These are phyloP conservation scores for Rostratula benghalensis DNA, from an alignment of 2,113 vertebrate genomes.

Conservation along the genomic window DNA sequence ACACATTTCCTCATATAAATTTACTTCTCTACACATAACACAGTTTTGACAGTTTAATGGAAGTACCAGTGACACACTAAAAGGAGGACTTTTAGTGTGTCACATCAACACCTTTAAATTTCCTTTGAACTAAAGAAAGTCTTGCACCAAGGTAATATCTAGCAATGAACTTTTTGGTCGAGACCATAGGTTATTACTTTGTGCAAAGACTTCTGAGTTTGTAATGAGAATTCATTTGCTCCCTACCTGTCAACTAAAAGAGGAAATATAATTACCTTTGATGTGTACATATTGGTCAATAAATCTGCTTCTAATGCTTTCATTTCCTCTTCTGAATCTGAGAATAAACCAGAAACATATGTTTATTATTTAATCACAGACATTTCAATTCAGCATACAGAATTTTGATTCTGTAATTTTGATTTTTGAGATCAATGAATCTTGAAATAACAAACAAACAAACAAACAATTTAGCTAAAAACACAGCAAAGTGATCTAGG, in stretches of 20 bases:
- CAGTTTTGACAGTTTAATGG: constrained; percentile 49
- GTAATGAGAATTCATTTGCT: constrained; percentile 52
- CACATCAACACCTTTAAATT: constrained; percentile 38
- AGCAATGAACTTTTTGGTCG: constrained; percentile 18
- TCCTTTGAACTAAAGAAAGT: constrained; percentile 53
- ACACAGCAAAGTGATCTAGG: background rate
- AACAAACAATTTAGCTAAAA: background rate
- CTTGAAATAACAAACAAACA: background rate
- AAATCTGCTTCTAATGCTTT: constrained; percentile 87
- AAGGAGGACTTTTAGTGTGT: constrained; percentile 6
- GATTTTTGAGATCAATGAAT: background rate
- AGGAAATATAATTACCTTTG: constrained; percentile 84
- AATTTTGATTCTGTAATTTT: background rate
- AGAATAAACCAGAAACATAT: constrained; percentile 70
- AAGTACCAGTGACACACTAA: background rate
- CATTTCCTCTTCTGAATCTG: constrained; percentile 90
- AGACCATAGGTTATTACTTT: constrained; percentile 28
- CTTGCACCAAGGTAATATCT: constrained; percentile 10
- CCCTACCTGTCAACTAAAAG: constrained; percentile 10
- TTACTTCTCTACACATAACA: background rate
- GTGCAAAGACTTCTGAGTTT: constrained; percentile 23
- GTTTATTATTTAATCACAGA: constrained; percentile 50
- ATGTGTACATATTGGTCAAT: constrained; percentile 86
- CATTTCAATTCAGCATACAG: background rate
- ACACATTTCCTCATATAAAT: constrained; percentile 26